phyloP scores from a whole-genome alignment of 2,797 vertebrate species.

The Tachyglossus aculeatus region DNA sequence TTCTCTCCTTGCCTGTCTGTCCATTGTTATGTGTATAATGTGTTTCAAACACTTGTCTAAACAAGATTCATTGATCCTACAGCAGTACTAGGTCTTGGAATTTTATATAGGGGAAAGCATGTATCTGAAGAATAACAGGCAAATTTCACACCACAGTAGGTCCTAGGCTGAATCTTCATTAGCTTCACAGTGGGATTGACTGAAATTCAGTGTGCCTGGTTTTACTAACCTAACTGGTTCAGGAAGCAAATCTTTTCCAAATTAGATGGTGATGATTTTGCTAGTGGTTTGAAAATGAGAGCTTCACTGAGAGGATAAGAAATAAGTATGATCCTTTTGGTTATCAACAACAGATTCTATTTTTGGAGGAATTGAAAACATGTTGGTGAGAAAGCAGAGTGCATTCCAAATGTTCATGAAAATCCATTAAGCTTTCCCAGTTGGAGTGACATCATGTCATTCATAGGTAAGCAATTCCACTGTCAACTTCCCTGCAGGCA shows the following conservation, averaged over 20 bases:
- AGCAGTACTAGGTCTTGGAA: not conserved
- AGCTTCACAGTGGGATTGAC: too few relatives aligned
- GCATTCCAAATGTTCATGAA: not conserved
- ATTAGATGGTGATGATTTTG: too few relatives aligned
- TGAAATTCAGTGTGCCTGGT: too few relatives aligned
- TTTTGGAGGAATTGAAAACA: not conserved
- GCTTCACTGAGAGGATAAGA: too few relatives aligned
- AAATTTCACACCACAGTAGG: not conserved
- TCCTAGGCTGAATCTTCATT: too few relatives aligned
- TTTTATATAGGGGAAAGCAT: not conserved
- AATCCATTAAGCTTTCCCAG: constrained; percentile 3
- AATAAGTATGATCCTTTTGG: too few relatives aligned
- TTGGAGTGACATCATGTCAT: not conserved
- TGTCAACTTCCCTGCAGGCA: not conserved
- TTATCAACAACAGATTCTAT: not conserved
- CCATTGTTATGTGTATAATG: constrained; percentile 16
- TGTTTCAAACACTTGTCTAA: constrained; percentile 41
- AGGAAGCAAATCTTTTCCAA: too few relatives aligned
- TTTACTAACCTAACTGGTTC: too few relatives aligned
- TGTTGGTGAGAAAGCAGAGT: not conserved
- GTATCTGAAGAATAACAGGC: not conserved
- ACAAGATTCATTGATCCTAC: constrained; percentile 25
- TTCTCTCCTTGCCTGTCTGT: constrained; percentile 24
- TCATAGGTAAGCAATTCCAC: not conserved
- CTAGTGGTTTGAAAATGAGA: too few relatives aligned